Percentiles rank a stretch among this genome's conserved stretches.
These are phyloP conservation scores for Hypselothyrea guttata DNA, from an alignment of 2,888 invertebrate species.

Conservation along the genomic window DNA sequence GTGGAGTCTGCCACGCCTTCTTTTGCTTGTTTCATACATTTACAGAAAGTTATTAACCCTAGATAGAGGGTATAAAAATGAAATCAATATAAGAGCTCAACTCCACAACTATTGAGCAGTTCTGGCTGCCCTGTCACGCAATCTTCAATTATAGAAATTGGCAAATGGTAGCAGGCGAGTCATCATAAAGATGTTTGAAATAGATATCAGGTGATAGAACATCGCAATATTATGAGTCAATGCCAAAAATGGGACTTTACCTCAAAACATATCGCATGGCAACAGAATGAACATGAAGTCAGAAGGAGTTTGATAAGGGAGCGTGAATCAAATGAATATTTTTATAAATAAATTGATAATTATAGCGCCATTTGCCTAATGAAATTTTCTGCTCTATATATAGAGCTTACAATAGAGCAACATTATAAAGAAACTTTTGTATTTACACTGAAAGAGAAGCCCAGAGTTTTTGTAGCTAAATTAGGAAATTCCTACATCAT, in stretches of 20 bases:
- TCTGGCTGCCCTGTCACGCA: conserved; percentile 36
- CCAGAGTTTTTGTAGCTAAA: no score
- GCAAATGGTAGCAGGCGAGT: conserved; percentile 21
- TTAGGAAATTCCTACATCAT: no score
- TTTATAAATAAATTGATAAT: not conserved
- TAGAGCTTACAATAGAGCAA: no score
- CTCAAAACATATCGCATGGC: conserved; percentile 9
- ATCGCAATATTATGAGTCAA: conserved; percentile 32
- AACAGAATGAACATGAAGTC: conserved; percentile 22
- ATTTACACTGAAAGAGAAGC: no score
- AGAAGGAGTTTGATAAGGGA: not conserved
- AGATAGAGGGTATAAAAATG: no score
- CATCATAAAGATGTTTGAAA: conserved; percentile 37
- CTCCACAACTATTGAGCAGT: not conserved
- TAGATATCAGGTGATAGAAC: conserved; percentile 22
- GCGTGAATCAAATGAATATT: not conserved
- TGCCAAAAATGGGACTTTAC: conserved; percentile 8
- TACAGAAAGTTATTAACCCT: no score
- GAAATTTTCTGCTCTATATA: no score
- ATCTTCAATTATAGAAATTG: conserved; percentile 43
- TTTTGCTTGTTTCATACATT: no score
- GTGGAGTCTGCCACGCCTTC: no score
- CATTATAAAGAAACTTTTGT: no score
- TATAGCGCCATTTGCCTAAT: no score
- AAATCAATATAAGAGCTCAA: conserved; percentile 18